phyloP scores from a whole-genome alignment of 2,888 invertebrate genomes.

The Plutella xylostella region DNA sequence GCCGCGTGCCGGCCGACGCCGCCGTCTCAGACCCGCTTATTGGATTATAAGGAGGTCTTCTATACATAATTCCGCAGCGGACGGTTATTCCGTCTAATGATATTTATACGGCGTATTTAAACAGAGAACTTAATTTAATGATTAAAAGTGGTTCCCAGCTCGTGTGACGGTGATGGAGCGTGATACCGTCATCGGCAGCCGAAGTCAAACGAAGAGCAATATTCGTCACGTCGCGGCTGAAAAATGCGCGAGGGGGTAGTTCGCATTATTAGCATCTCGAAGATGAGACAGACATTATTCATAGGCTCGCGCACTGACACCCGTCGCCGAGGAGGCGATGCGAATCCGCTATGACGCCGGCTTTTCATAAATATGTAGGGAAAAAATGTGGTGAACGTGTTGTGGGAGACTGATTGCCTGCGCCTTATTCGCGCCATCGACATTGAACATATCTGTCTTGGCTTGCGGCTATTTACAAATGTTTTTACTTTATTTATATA shows the following conservation, averaged over 20 bases:
- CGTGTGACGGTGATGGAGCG: too few relatives aligned
- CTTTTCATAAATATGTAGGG: conserved; percentile 10
- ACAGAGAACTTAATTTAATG: too few relatives aligned
- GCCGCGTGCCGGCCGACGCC: conserved; percentile 34
- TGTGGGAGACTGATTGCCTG: conserved; percentile 6
- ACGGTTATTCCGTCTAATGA: background rate
- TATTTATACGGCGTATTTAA: too few relatives aligned
- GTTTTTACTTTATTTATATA: too few relatives aligned
- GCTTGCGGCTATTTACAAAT: too few relatives aligned
- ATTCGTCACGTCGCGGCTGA: conserved; percentile 41
- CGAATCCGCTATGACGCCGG: conserved; percentile 1
- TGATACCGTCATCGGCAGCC: conserved; percentile 11
- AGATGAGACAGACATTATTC: conserved; percentile 58
- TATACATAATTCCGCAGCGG: background rate
- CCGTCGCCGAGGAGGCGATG: conserved; percentile 18
- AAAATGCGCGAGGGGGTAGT: conserved; percentile 36
- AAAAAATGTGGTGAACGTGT: conserved; percentile 9
- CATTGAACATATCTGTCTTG: conserved; percentile 1
- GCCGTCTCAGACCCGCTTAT: conserved; percentile 33
- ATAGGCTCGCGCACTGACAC: conserved; percentile 46
- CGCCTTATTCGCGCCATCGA: background rate
- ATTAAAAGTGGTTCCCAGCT: too few relatives aligned
- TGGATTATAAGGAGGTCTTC: conserved; percentile 36
- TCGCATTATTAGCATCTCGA: conserved; percentile 55
- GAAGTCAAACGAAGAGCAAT: conserved; percentile 35